These are phyloP conservation scores for Puma concolor DNA, from an alignment of 2,113 vertebrate genomes.

Conservation along the genomic window DNA sequence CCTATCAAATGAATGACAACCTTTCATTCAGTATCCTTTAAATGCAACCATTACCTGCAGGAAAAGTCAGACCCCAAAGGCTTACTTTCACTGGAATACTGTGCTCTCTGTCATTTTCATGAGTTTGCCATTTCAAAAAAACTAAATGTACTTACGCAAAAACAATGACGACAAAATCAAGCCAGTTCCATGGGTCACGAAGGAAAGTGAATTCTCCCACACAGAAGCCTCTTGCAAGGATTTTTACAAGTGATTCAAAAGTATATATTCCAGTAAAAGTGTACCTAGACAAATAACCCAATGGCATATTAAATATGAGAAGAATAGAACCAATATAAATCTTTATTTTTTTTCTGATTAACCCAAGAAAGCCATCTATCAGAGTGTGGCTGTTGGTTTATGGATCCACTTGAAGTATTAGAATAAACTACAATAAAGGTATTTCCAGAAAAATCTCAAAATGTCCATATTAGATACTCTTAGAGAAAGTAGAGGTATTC, in stretches of 20 bases:
- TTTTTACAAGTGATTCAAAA: constrained; percentile 96
- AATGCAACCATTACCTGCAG: neutral
- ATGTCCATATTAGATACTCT: neutral
- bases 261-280: constrained; percentile 98
- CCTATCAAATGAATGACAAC: neutral
- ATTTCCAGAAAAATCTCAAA: constrained; percentile 26
- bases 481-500: neutral
- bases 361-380: neutral
- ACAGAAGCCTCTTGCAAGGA: constrained; percentile 97
- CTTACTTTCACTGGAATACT: neutral
- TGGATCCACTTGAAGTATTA: neutral
- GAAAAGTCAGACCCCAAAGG: neutral
- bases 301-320: constrained; percentile 30
- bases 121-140: neutral
- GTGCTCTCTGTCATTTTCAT: neutral
- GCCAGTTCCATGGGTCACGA: constrained; percentile 99
- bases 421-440: neutral
- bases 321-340: neutral
- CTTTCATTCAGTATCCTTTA: neutral
- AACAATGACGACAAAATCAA: constrained; percentile 96
- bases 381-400: neutral
- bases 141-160: constrained; percentile 94
- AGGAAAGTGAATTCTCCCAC: constrained; percentile 97
- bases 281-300: constrained; percentile 87
- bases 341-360: neutral